Evolutionary conservation across 2,113 vertebrate species (phyloP).

Genomic region (Tauraco erythrolophus): DNA sequence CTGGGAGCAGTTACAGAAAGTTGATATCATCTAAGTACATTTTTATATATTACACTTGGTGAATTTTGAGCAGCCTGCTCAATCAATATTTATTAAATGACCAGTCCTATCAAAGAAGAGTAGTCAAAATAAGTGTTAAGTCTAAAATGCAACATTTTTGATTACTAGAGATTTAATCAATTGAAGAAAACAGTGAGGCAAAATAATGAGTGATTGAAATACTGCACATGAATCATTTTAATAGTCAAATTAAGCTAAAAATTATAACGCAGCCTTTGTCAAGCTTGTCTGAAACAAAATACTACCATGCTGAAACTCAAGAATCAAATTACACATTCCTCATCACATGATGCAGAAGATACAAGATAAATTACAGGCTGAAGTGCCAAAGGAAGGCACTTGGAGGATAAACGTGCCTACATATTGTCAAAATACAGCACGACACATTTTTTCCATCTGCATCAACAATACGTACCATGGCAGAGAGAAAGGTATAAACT

Average conservation of each 20-base stretch:
- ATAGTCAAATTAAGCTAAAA: constrained; percentile 10
- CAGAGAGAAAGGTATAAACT: background rate
- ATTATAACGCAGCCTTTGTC: background rate
- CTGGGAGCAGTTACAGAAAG: background rate
- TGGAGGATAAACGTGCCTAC: background rate
- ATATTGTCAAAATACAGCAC: background rate
- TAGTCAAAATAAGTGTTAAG: background rate
- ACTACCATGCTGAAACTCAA: background rate
- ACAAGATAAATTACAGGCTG: background rate
- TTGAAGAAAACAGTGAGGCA: background rate
- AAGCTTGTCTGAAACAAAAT: background rate
- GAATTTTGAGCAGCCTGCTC: constrained; percentile 8
- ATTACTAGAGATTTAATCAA: constrained; percentile 5
- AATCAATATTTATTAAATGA: constrained; percentile 1
- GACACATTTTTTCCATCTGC: background rate
- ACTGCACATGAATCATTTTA: background rate
- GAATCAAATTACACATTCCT: background rate
- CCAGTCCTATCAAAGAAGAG: background rate
- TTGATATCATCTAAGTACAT: background rate
- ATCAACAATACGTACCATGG: background rate
- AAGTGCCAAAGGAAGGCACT: background rate
- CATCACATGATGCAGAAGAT: background rate
- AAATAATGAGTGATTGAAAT: constrained; percentile 19
- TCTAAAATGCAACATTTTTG: background rate
- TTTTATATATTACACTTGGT: background rate